These are phyloP conservation scores for Strix occidentalis DNA, from an alignment of 2,797 vertebrate genomes.

Conservation along the genomic window DNA sequence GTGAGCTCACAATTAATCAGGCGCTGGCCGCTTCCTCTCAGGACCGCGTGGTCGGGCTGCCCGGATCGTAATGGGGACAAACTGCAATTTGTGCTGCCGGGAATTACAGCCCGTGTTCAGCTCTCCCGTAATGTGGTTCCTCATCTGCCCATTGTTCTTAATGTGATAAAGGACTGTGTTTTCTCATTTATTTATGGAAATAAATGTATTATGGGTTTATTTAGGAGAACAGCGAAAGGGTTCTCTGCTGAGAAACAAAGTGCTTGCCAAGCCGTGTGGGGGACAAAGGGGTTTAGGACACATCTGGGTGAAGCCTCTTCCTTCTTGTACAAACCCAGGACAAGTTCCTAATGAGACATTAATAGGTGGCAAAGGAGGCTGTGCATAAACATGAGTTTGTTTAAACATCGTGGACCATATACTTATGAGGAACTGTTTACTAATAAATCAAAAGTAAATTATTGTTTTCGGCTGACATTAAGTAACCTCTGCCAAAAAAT, in stretches of 20 bases:
- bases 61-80: conserved; percentile 83
- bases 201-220: background rate
- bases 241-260: conserved; percentile 3
- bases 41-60: conserved; percentile 80
- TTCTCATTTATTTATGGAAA: background rate
- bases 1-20: conserved; percentile 88
- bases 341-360: background rate
- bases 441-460: conserved; percentile 42
- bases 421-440: background rate
- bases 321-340: background rate
- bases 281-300: background rate
- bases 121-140: conserved; percentile 52
- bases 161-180: conserved; percentile 22
- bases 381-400: background rate
- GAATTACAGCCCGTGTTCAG: conserved; percentile 75
- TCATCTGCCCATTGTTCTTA: conserved; percentile 29
- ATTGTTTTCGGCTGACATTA: conserved; percentile 55
- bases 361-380: background rate
- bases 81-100: conserved; percentile 82
- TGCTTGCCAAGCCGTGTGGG: background rate
- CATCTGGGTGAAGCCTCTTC: background rate
- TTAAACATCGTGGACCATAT: background rate
- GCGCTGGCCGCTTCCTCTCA: conserved; percentile 80
- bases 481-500: conserved; percentile 73
- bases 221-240: conserved; percentile 17